These are phyloP conservation scores for Drosophila kohkoa DNA, from an alignment of 1,140 invertebrate genomes.

Conservation along the genomic window DNA sequence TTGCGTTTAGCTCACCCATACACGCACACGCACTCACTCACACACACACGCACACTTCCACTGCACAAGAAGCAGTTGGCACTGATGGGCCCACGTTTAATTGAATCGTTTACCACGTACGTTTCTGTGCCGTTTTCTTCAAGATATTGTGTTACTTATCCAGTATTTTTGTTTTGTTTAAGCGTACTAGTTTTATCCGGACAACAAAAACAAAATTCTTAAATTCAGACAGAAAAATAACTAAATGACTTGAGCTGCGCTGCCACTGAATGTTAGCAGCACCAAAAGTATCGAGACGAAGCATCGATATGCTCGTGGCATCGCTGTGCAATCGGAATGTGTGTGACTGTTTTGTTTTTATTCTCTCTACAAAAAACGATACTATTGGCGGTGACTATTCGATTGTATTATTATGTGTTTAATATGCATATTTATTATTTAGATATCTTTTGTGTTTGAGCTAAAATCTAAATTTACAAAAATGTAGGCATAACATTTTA, in stretches of 20 bases:
- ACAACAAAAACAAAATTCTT: slow-evolving; percentile 53
- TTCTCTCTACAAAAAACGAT: not conserved
- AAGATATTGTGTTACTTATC: slow-evolving; percentile 37
- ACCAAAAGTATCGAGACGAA: slow-evolving; percentile 34
- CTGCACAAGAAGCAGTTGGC: slow-evolving; percentile 38
- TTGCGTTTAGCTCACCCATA: slow-evolving; percentile 65
- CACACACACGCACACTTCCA: slow-evolving; percentile 53
- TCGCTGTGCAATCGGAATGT: slow-evolving; percentile 12
- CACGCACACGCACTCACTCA: slow-evolving; percentile 60
- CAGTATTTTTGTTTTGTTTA: slow-evolving; percentile 41
- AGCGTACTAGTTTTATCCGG: slow-evolving; percentile 39
- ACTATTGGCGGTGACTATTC: not conserved
- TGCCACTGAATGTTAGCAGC: slow-evolving; percentile 50
- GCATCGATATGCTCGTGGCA: slow-evolving; percentile 24
- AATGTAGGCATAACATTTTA: not conserved
- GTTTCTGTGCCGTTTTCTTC: slow-evolving; percentile 50
- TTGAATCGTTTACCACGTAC: slow-evolving; percentile 67
- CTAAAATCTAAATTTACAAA: not conserved
- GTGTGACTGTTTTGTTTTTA: too few species aligned
- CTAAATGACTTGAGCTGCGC: slow-evolving; percentile 54
- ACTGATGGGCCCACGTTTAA: slow-evolving; percentile 53
- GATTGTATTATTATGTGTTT: not conserved
- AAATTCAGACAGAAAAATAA: slow-evolving; percentile 53
- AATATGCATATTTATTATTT: not conserved
- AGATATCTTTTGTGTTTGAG: not conserved